phyloP scores from a whole-genome alignment of 1,140 invertebrate genomes.

The Papilio polytes region DNA sequence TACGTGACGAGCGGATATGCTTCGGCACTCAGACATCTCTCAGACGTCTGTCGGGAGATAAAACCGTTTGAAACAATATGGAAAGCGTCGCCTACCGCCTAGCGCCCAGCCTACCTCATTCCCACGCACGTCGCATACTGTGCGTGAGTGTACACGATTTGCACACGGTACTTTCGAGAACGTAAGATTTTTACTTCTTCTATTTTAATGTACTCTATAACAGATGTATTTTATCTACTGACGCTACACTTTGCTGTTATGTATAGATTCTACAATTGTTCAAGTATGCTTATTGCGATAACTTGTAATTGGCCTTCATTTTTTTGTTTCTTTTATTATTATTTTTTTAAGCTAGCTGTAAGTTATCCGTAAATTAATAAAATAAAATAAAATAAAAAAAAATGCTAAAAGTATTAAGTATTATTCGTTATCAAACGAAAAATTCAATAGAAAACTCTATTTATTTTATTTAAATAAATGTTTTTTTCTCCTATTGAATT shows the following conservation, averaged over 20 bases:
- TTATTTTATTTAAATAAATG: too few relatives aligned
- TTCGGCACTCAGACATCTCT: conserved; percentile 44
- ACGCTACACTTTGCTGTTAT: background rate
- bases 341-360: too few relatives aligned
- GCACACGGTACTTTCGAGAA: background rate
- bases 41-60: conserved; percentile 37
- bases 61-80: conserved; percentile 26
- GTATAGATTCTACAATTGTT: background rate
- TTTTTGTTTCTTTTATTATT: too few relatives aligned
- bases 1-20: conserved; percentile 35
- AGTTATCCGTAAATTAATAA: too few relatives aligned
- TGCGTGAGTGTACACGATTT: conserved; percentile 22
- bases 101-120: conserved; percentile 1
- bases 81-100: conserved; percentile 1
- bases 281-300: too few relatives aligned
- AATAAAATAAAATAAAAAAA: too few relatives aligned
- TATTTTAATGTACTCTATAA: background rate
- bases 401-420: too few relatives aligned
- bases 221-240: background rate
- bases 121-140: conserved; percentile 18
- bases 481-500: background rate
- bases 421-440: too few relatives aligned
- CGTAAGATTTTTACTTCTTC: background rate
- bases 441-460: too few relatives aligned
- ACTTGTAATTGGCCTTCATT: too few relatives aligned